Evolutionary conservation across 2,797 vertebrate species (phyloP).

Genomic region (Sitta carolinensis): DNA sequence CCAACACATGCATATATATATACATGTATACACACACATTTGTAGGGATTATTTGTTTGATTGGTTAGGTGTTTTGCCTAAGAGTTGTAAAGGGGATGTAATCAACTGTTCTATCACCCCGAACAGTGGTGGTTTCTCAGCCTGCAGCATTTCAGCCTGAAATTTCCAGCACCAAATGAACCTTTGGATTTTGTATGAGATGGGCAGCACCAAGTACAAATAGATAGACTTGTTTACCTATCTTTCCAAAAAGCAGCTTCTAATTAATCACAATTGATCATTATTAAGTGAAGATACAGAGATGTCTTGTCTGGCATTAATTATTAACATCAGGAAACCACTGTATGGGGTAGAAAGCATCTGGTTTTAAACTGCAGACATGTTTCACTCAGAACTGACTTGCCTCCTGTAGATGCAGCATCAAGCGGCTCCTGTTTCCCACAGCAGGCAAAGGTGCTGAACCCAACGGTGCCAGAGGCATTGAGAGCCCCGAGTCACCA

Average conservation of each 20-base stretch:
- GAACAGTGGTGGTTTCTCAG: not conserved
- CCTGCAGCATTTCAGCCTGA: not conserved
- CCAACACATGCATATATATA: accelerated
- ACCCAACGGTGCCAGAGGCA: not conserved
- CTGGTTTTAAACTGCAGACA: not conserved
- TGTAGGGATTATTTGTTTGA: not conserved
- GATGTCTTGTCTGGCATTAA: not conserved
- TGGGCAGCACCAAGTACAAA: not conserved
- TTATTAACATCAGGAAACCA: not conserved
- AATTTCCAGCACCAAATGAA: not conserved
- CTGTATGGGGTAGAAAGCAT: not conserved
- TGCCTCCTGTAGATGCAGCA: accelerated
- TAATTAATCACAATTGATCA: not conserved
- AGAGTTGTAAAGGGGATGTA: not conserved
- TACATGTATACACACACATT: accelerated
- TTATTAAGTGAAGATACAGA: not conserved
- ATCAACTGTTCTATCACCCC: not conserved
- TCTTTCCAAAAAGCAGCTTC: not conserved
- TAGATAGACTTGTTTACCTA: not conserved
- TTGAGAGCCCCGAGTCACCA: accelerated
- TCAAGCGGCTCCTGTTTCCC: not conserved
- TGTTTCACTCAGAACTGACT: not conserved
- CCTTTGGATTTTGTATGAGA: not conserved
- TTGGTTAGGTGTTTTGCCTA: not conserved
- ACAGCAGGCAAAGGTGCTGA: not conserved